These are phyloP conservation scores for Falco rusticolus DNA, from an alignment of 2,797 vertebrate genomes.

Conservation along the genomic window DNA sequence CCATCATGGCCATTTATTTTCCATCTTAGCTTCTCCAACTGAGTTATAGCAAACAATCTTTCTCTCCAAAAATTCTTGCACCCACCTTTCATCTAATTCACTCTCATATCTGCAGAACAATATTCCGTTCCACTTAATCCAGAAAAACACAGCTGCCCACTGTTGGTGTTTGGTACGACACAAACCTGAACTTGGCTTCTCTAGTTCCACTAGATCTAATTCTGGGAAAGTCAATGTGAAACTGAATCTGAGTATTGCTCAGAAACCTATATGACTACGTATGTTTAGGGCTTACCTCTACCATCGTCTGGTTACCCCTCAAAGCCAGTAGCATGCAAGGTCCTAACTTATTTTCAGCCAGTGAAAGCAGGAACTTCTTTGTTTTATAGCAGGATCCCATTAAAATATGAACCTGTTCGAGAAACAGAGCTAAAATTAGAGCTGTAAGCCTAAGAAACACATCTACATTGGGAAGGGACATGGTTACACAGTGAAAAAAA, in stretches of 20 bases:
- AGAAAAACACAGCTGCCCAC: not conserved
- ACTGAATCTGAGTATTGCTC: not conserved
- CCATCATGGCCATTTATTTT: not conserved
- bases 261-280: not conserved
- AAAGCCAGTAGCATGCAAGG: conserved; percentile 98
- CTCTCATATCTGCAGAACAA: not conserved
- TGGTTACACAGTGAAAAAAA: not conserved
- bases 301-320: conserved; percentile 98
- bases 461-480: not conserved
- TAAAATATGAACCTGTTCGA: conserved; percentile 92
- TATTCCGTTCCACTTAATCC: not conserved
- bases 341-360: conserved; percentile 98
- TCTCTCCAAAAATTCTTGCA: not conserved
- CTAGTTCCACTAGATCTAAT: not conserved
- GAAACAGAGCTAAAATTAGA: not conserved
- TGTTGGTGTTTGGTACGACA: not conserved
- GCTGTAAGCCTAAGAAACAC: not conserved
- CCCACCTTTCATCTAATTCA: not conserved
- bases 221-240: conserved; percentile 3
- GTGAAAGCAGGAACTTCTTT: conserved; percentile 97
- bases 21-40: not conserved
- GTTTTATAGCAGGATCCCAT: conserved; percentile 99
- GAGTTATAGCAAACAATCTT: not conserved
- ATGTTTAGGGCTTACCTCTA: conserved; percentile 83
- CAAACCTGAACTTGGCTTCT: not conserved